phyloP scores from a whole-genome alignment of 1,140 invertebrate species.

The Pseudomyrmex gracilis region DNA sequence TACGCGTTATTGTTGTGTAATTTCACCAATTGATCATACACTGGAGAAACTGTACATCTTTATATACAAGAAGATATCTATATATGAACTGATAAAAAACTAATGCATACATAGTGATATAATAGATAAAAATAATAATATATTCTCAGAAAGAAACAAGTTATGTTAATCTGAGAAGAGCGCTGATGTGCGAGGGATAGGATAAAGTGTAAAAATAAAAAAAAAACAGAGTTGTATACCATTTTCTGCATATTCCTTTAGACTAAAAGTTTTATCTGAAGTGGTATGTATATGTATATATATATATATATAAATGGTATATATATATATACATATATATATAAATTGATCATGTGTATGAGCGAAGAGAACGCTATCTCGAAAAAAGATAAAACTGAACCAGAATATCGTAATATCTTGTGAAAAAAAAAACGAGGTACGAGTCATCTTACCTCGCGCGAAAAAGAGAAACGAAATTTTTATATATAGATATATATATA shows the following conservation, averaged over 20 bases:
- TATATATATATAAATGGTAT: no score
- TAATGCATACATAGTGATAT: slow-evolving; percentile 16
- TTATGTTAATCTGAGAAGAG: slow-evolving; percentile 3
- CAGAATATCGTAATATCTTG: not conserved
- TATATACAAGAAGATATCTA: no score
- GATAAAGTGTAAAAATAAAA: not conserved
- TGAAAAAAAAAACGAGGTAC: slow-evolving; percentile 2
- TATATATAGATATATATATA: slow-evolving; percentile 58
- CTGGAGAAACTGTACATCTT: no score
- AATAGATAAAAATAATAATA: no score
- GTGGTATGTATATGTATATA: no score
- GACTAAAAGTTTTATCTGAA: slow-evolving; percentile 46
- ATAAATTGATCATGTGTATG: slow-evolving; percentile 42
- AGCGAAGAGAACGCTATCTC: slow-evolving; percentile 7
- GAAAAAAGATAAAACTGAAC: slow-evolving; percentile 10
- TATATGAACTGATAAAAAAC: no score
- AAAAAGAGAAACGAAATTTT: not conserved
- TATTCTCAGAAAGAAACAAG: no score
- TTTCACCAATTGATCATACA: no score
- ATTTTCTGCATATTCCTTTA: not conserved
- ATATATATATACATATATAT: no score
- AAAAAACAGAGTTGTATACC: not conserved
- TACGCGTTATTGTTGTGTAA: no score
- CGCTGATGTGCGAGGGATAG: not conserved
- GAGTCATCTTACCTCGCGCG: slow-evolving; percentile 45